These are phyloP conservation scores for Dermatemys mawii DNA, from an alignment of 2,113 vertebrate genomes.

Conservation along the genomic window DNA sequence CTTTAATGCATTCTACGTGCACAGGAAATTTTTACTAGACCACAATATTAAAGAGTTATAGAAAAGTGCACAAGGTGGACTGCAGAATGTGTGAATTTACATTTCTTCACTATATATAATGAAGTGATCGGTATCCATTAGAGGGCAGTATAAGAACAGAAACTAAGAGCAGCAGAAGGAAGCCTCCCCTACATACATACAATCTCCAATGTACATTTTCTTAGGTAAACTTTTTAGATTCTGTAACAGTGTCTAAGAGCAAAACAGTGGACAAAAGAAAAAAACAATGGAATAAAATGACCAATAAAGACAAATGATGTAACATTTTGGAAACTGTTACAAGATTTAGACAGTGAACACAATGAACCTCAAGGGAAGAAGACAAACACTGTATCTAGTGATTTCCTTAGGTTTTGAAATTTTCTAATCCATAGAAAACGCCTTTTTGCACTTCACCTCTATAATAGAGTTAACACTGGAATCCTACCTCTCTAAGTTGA, in stretches of 20 bases:
- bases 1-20: background rate
- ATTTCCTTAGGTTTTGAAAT: background rate
- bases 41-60: background rate
- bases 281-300: background rate
- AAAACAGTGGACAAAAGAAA: conserved; percentile 20
- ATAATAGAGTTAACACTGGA: conserved; percentile 36
- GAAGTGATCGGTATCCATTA: conserved; percentile 79
- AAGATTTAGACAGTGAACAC: background rate
- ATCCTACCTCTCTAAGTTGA: conserved; percentile 6
- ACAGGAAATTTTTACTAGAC: background rate
- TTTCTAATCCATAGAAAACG: conserved; percentile 10
- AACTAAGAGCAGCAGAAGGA: conserved; percentile 51
- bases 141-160: conserved; percentile 85
- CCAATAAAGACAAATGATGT: background rate
- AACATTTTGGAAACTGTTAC: background rate
- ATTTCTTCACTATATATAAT: conserved; percentile 65
- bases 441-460: background rate
- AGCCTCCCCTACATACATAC: conserved; percentile 22
- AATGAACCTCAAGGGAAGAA: background rate
- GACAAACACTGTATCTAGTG: background rate
- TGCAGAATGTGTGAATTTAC: conserved; percentile 35
- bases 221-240: conserved; percentile 61
- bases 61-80: background rate
- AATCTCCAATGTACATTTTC: conserved; percentile 52
- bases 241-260: conserved; percentile 37